phyloP scores from a whole-genome alignment of 2,797 vertebrate genomes.

The Chaetophractus vellerosus region DNA sequence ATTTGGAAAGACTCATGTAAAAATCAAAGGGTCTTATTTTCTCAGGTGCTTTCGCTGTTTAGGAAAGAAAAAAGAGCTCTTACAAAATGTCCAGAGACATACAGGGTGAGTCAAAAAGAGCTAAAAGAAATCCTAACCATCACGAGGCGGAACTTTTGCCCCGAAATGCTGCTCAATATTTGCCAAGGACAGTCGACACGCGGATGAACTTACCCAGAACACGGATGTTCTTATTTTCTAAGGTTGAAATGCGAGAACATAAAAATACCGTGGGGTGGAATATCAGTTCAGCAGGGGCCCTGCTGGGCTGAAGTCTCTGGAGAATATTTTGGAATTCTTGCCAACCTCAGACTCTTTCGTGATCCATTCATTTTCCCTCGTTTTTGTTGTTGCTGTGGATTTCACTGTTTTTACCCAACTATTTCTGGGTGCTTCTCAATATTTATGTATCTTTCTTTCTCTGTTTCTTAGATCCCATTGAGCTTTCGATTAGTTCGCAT shows the following conservation, averaged over 20 bases:
- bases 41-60: conserved; percentile 46
- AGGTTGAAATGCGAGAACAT: not conserved
- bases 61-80: not conserved
- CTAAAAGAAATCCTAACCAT: not conserved
- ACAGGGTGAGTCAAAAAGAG: not conserved
- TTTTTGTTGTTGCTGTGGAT: not conserved
- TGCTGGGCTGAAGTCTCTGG: not conserved
- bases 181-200: not conserved
- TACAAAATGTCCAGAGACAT: conserved; percentile 10
- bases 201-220: not conserved
- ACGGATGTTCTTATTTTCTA: not conserved
- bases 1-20: conserved; percentile 26
- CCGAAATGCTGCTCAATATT: not conserved
- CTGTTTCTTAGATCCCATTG: not conserved
- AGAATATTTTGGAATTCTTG: not conserved
- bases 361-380: not conserved
- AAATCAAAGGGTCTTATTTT: conserved; percentile 59
- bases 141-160: not conserved
- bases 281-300: not conserved
- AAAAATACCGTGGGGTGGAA: not conserved
- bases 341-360: not conserved
- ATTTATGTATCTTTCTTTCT: not conserved
- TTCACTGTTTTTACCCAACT: not conserved
- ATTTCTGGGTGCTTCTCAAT: not conserved
- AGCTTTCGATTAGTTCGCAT: not conserved